Conservation (phyloP, 2,113 vertebrate genomes). For the Laticauda colubrina region DNA sequence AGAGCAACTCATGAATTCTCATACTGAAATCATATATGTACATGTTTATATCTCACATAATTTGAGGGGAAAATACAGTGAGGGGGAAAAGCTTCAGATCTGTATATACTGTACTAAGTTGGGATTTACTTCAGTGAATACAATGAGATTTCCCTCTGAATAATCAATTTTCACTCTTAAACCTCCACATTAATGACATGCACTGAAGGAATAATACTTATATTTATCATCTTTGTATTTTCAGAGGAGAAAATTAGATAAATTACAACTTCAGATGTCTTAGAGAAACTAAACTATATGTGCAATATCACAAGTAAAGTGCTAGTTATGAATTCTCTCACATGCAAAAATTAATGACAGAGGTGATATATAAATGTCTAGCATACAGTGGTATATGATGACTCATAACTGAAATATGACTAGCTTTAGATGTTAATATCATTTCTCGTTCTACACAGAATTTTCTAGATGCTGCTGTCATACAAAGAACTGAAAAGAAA, state of each 20-base stretch:
- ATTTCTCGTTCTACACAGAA: background rate
- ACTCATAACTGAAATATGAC: background rate
- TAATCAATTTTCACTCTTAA: background rate
- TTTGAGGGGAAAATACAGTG: background rate
- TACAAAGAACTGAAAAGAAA: background rate
- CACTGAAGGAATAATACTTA: background rate
- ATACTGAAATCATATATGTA: background rate
- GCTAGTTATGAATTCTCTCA: background rate
- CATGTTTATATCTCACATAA: background rate
- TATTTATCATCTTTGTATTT: background rate
- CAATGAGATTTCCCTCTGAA: background rate
- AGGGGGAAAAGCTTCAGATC: background rate
- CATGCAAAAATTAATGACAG: background rate
- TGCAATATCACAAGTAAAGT: background rate
- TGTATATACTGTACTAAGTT: background rate
- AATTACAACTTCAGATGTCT: background rate
- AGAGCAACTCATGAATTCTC: background rate
- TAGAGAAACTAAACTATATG: background rate
- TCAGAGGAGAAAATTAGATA: background rate
- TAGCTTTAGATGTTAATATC: background rate
- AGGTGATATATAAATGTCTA: background rate
- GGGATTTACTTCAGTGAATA: background rate
- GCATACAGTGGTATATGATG: background rate
- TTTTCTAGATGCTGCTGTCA: background rate
- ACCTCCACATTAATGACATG: background rate